Evolutionary conservation across 2,797 vertebrate species (phyloP), one percentile per base, ranked within the genome.

Genomic region (Oryzias sinensis): DNA sequence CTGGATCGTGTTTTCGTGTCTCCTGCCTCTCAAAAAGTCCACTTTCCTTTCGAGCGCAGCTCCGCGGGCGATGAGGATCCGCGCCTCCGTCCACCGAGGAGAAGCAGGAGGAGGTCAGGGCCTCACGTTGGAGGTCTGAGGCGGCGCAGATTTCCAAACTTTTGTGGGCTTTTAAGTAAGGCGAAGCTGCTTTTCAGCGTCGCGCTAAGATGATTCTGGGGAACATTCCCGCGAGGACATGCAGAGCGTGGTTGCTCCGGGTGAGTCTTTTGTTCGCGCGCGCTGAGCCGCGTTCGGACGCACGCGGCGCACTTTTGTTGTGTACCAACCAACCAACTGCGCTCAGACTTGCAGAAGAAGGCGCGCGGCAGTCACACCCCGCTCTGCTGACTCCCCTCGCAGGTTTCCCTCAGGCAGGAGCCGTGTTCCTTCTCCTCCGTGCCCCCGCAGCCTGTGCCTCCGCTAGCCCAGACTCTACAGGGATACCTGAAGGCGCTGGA

Each of bases 401-500:
- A 92, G 90, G 83, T 74, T 44, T 77, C 72, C 2, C 4, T 63
- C 43, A 86, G 83, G 54, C 88, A 80, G 76, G 80, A 82, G 52
- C 33, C 57, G 17, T 74, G 72, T 37, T 86, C 75, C 22, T 84
- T 72, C 45, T 83, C 83, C 42, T 74, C 84, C 0, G 91, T 91
- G 58, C 90, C 91, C 6, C 70, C 79, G 1, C 93, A 94, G 79
- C 93, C 93, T 0, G 91, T 95, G 6, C 93, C 94, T 0, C 86
- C 90, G 0, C 82, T 94, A 33, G 62, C 72, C 6, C 89, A 92
- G 74, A 94, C 93, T 7, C 81, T 95, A 55, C 82, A 89, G 73
- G 85, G 79, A 0, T 95, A 95, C 76, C 79, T 94, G 61, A 81
- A 64, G 46, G 86, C 90, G 1, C 76, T 95, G 78, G 92, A 94